phyloP scores from a whole-genome alignment of 2,113 vertebrate genomes.

The Coturnix japonica region DNA sequence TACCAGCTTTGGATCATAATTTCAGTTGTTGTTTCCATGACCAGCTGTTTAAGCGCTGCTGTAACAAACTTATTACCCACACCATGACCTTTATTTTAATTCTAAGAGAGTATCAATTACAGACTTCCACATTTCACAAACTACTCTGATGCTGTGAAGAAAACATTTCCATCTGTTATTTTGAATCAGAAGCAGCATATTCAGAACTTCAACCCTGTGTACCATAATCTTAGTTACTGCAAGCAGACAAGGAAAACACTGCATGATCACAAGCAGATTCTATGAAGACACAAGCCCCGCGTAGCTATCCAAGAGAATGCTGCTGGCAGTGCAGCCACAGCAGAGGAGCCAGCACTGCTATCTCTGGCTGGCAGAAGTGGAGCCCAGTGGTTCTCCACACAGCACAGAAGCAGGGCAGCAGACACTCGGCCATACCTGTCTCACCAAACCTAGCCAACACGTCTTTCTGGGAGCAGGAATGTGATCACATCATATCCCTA shows the following conservation, averaged over 20 bases:
- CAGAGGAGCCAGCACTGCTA: neutral
- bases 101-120: neutral
- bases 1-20: neutral
- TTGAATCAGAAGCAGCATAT: neutral
- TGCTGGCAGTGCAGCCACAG: neutral
- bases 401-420: neutral
- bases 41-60: neutral
- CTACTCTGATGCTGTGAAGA: neutral
- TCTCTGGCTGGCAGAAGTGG: neutral
- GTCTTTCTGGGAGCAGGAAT: neutral
- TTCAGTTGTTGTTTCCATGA: neutral
- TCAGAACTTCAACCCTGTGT: neutral
- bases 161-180: neutral
- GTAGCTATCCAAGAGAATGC: rapidly evolving
- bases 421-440: neutral
- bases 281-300: rapidly evolving
- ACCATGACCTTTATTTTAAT: neutral
- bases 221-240: neutral
- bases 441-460: neutral
- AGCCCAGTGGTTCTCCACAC: neutral
- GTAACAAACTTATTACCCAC: neutral
- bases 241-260: neutral
- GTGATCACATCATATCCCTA: neutral
- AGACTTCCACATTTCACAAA: neutral
- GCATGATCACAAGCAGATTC: neutral